Base-by-base conservation (phyloP, 2,888 invertebrate species). In the Brachylomia viminalis region DNA sequence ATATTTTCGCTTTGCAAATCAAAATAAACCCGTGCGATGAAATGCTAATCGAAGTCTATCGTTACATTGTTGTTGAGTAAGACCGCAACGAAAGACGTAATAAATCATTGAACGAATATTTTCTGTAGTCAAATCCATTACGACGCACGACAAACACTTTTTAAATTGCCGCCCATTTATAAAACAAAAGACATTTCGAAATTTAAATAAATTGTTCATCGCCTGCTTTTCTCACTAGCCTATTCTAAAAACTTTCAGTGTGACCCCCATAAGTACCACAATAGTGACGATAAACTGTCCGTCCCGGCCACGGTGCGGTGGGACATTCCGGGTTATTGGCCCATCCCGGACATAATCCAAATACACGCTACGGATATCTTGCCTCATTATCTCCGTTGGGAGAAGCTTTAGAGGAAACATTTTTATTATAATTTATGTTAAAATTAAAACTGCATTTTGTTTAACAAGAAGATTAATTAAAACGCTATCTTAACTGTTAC, bases 261-360 rank as follows among this genome's bases (percentile, higher is more conserved):
- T n/a, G n/a, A n/a, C n/a, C n/a, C n/a, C n/a, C n/a, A n/a, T 58
- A 42, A 49, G 65, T 65, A 42, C 27, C 71, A 27, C 47, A 71
- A 45, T 79, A 87, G 87, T 75, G 85, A 87, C 11, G 86, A 45
- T 56, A 77, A 73, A 54, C 38, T 52, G 49, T 82, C 52, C 30
- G 49, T 82, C 52, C 30, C 76, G 20, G 58, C 7, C 5, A 6
- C 33, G 42, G 47, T 42, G 27, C 33, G 42, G 47, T 42, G 27
- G 30, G 15, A 77, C 49, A 58, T 77, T 56, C 78, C 75, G 68
- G 72, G n/a, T 61, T 75, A 77, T 66, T 68, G 59, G 42, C n/a
- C 64, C 45, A 65, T 75, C 49, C 52, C 73, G 59, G 70, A 47
- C 27, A 2, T 56, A 56, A 69, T 68, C 33, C 61, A 64, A 78